A percentile compares a stretch with the other conserved stretches of the same genome.
Conservation (phyloP, 1,140 invertebrate genomes). For the Calosoma granatense region DNA sequence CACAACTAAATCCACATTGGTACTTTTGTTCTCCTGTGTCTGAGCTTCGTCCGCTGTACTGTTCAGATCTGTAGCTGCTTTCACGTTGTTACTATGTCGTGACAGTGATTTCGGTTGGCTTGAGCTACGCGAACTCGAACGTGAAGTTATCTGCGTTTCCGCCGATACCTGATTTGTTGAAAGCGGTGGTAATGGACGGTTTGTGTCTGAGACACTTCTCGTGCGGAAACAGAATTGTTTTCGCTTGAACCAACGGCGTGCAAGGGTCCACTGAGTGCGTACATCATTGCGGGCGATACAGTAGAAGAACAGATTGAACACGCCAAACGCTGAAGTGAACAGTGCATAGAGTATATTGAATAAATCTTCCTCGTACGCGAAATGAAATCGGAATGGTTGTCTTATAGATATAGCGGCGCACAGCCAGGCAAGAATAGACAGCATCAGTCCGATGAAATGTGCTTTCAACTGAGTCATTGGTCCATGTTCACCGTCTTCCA, state of each 20-base stretch:
- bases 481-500: conserved; percentile 72
- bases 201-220: conserved; percentile 51
- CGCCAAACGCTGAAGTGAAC: conserved; percentile 57
- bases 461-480: conserved; percentile 72
- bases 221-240: conserved; percentile 52
- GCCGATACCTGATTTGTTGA: conserved; percentile 16
- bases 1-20: conserved; percentile 53
- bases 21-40: conserved; percentile 30
- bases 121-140: conserved; percentile 51
- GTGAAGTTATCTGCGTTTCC: conserved; percentile 34
- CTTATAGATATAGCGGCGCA: conserved; percentile 57
- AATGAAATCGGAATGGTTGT: conserved; percentile 48
- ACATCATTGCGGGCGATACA: conserved; percentile 76
- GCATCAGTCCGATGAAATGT: conserved; percentile 61
- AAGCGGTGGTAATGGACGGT: conserved; percentile 30
- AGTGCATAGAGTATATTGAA: conserved; percentile 70
- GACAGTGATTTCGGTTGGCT: conserved; percentile 43
- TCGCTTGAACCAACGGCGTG: conserved; percentile 47
- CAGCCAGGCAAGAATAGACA: conserved; percentile 68
- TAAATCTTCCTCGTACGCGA: conserved; percentile 61
- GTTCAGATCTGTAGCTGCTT: conserved; percentile 38
- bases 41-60: conserved; percentile 20
- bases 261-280: conserved; percentile 57
- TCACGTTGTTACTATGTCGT: conserved; percentile 39
- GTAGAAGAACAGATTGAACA: conserved; percentile 80